A percentile compares a stretch with the other conserved stretches of the same genome.
These are phyloP conservation scores for Pseudanteris insignis DNA, from an alignment of 2,888 invertebrate genomes.

Conservation along the genomic window DNA sequence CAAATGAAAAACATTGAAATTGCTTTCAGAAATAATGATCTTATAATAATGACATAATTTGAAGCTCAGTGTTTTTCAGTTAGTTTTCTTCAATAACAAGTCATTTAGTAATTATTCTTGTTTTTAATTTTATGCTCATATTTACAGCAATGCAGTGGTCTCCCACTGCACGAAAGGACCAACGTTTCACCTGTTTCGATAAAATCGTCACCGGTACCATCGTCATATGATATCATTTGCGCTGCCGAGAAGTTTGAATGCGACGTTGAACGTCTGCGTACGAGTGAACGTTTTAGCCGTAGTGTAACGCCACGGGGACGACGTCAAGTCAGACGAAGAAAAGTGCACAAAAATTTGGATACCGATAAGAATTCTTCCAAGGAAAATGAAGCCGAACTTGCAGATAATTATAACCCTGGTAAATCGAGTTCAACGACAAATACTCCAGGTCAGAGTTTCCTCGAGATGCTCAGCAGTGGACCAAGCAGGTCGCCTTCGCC, in stretches of 20 bases:
- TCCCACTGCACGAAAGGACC: slow-evolving; percentile 63
- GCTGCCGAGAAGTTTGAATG: slow-evolving; percentile 67
- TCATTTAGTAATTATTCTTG: no score
- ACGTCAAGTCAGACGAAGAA: slow-evolving; percentile 59
- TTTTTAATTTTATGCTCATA: not conserved
- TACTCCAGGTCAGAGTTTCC: slow-evolving; percentile 55
- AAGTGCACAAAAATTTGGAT: slow-evolving; percentile 54
- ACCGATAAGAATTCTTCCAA: slow-evolving; percentile 57
- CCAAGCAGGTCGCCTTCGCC: slow-evolving; percentile 64
- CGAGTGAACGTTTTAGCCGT: slow-evolving; percentile 73
- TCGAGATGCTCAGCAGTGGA: slow-evolving; percentile 64
- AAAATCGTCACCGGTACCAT: slow-evolving; percentile 56
- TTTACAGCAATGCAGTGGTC: slow-evolving; percentile 57
- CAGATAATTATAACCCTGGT: slow-evolving; percentile 50
- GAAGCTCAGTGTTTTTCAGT: not conserved
- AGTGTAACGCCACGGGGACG: slow-evolving; percentile 71
- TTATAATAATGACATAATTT: no score
- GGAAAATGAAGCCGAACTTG: slow-evolving; percentile 59
- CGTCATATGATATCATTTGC: slow-evolving; percentile 57
- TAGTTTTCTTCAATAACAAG: no score
- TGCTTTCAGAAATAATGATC: no score
- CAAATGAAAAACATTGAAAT: no score
- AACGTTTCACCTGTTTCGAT: slow-evolving; percentile 61
- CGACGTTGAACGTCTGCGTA: slow-evolving; percentile 73
- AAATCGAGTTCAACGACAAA: slow-evolving; percentile 50